Conservation (phyloP, 2,113 vertebrate species). For the Rhabdomys dilectus region DNA sequence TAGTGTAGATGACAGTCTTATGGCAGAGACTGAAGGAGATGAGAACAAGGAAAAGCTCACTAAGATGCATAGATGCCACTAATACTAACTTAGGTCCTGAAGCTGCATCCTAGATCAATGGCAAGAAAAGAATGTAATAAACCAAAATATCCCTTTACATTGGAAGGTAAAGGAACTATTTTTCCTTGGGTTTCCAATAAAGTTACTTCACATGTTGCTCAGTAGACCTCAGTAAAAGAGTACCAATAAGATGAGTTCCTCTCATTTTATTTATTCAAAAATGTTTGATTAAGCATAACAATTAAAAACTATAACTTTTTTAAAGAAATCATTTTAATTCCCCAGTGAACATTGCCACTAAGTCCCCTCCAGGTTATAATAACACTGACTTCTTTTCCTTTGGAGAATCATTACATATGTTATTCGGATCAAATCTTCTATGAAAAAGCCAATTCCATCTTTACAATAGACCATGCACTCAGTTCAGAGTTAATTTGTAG, state of each 20-base stretch:
- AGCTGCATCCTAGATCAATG: neutral
- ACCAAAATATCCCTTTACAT: conserved; percentile 7
- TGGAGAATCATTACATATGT: neutral
- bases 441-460: neutral
- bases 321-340: conserved; percentile 49
- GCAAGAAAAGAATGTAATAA: conserved; percentile 39
- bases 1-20: neutral
- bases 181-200: conserved; percentile 32
- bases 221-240: neutral
- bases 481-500: neutral
- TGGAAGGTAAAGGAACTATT: conserved; percentile 13
- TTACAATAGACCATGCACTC: neutral
- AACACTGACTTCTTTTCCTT: neutral
- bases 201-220: conserved; percentile 5
- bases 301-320: conserved; percentile 62
- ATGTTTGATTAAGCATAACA: conserved; percentile 47
- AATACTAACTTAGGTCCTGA: conserved; percentile 15
- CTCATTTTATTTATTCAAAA: conserved; percentile 49
- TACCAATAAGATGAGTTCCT: neutral
- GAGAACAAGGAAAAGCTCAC: neutral
- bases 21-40: neutral
- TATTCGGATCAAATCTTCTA: neutral
- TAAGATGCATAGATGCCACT: neutral
- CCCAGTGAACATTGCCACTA: conserved; percentile 30
- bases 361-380: neutral